Conservation (phyloP, 2,113 vertebrate species). For the Nyctibius bracteatus region DNA sequence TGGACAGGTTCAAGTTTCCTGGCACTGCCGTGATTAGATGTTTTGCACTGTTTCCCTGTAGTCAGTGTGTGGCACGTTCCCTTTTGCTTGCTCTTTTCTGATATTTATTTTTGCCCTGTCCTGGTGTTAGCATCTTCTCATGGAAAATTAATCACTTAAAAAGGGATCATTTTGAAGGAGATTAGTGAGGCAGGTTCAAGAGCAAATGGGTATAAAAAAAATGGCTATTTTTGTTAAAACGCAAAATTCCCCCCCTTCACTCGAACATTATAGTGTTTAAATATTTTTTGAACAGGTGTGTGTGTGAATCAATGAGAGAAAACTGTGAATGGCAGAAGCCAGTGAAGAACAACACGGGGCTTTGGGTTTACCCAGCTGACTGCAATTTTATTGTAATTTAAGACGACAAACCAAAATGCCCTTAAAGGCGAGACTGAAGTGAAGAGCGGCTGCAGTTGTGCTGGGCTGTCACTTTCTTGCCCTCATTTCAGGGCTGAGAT, state of each 20-base stretch:
- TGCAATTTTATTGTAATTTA: slow-evolving; percentile 26
- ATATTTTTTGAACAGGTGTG: neutral
- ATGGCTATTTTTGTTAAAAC: neutral
- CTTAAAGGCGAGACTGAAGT: slow-evolving; percentile 42
- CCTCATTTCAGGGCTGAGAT: slow-evolving; percentile 45
- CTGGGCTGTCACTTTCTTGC: slow-evolving; percentile 26
- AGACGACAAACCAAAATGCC: slow-evolving; percentile 38
- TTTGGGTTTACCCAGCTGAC: neutral
- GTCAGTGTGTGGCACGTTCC: slow-evolving; percentile 75
- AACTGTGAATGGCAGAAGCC: neutral
- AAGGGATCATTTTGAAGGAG: neutral
- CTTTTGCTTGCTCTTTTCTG: slow-evolving; percentile 76
- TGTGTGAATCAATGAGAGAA: neutral
- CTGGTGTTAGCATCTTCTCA: slow-evolving; percentile 4
- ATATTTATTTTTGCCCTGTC: slow-evolving; percentile 49
- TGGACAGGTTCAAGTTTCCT: slow-evolving; percentile 85
- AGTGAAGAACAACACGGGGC: neutral
- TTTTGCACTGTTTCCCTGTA: slow-evolving; percentile 77
- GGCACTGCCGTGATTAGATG: slow-evolving; percentile 80
- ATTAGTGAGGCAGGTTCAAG: neutral
- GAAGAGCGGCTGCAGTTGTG: slow-evolving; percentile 7
- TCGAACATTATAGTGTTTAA: neutral
- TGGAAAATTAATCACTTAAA: slow-evolving; percentile 22
- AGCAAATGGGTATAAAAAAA: neutral
- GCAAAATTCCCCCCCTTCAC: neutral